These are phyloP conservation scores for Strix uralensis DNA, from an alignment of 2,113 vertebrate genomes.

Conservation along the genomic window DNA sequence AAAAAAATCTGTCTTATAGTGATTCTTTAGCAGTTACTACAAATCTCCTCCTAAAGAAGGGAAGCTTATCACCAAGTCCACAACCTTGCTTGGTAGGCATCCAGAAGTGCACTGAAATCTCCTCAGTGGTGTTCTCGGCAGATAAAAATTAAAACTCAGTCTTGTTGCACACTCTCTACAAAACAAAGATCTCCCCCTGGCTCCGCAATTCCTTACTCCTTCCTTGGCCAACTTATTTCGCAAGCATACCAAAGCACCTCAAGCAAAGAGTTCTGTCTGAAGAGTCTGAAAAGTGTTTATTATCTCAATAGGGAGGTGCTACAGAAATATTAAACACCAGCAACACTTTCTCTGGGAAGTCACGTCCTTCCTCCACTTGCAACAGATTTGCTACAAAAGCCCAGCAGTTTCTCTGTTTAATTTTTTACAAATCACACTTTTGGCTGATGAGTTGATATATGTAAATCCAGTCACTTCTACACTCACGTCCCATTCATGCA, in stretches of 20 bases:
- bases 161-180: not conserved
- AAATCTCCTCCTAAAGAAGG: not conserved
- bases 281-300: not conserved
- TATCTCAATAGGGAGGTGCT: not conserved
- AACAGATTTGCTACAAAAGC: accelerated
- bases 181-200: not conserved
- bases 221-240: not conserved
- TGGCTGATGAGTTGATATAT: accelerated
- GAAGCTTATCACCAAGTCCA: not conserved
- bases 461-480: not conserved
- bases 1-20: not conserved
- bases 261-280: not conserved
- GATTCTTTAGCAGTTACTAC: not conserved
- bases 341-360: not conserved
- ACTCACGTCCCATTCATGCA: not conserved
- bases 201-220: not conserved
- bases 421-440: not conserved
- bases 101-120: not conserved
- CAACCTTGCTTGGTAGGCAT: not conserved
- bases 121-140: not conserved
- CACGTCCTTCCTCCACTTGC: accelerated
- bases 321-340: not conserved
- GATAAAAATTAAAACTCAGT: not conserved
- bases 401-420: not conserved
- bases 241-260: not conserved